A percentile compares a stretch with the other conserved stretches of the same genome.
Evolutionary conservation across 2,113 vertebrate genomes (phyloP).

Genomic region (Channa argus): DNA sequence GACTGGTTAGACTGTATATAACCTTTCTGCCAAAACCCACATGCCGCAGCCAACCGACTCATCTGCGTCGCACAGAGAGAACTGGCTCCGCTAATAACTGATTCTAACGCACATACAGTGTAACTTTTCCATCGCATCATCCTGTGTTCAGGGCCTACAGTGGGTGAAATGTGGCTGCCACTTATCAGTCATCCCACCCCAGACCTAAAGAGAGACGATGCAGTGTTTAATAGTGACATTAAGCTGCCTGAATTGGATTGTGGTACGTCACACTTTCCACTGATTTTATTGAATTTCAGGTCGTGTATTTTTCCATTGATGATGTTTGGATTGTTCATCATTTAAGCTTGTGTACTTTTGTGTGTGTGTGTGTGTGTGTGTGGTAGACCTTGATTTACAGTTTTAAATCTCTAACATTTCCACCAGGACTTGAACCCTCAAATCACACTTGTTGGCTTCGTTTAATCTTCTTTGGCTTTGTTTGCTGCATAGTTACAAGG

Average conservation of each 20-base stretch:
- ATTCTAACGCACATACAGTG: conserved; percentile 21
- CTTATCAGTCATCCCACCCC: not conserved
- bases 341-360: not conserved
- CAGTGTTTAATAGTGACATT: conserved; percentile 27
- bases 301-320: not conserved
- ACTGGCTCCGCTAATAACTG: conserved; percentile 30
- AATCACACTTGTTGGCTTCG: conserved; percentile 1
- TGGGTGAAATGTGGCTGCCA: conserved; percentile 3
- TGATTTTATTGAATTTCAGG: conserved; percentile 9
- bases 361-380: conserved; percentile 2
- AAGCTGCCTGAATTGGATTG: conserved; percentile 5
- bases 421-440: conserved; percentile 11
- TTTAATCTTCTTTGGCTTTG: conserved; percentile 32
- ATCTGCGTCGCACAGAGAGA: conserved; percentile 55
- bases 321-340: conserved; percentile 11
- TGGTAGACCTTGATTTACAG: conserved; percentile 19
- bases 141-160: conserved; percentile 4
- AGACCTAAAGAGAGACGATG: not conserved
- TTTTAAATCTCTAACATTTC: conserved; percentile 17
- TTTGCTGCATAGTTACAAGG: not conserved
- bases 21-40: conserved; percentile 63
- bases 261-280: conserved; percentile 42
- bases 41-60: conserved; percentile 35
- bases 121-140: conserved; percentile 66
- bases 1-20: conserved; percentile 59